Base-by-base conservation (phyloP, 2,888 invertebrate species). In the Callinectes sapidus region DNA sequence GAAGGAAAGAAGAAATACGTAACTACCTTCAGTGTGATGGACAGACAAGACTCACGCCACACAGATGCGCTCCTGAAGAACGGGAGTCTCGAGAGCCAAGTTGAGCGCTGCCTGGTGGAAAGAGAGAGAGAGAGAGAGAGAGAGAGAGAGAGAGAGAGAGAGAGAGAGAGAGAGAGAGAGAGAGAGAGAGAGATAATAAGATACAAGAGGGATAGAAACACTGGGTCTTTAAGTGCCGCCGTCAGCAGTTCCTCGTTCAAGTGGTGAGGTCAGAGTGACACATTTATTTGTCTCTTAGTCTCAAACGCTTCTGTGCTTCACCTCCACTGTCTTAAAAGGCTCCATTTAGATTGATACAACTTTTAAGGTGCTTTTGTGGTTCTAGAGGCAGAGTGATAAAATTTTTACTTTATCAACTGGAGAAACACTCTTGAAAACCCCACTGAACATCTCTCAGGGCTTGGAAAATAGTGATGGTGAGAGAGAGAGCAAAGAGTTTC, bases 21-120 rank as follows among this genome's bases (percentile, higher is more conserved):
- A 42, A 89, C 42, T 89, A 35, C 71, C 89, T 71, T 18, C 18
- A 42, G 32, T 1, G 18, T 89, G 89, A 89, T 28, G 89, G 71
- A 89, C 42, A 89, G 66, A 23, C n/a, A 71, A 42, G 71, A n/a
- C 89, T 89, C 89, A 89, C 89, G 89, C 89, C 89, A 61, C 66
- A 35, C 81, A 35, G 35, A 81, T 35, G 81, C 35, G 28, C 81
- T 81, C 81, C 81, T 81, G 81, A 81, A 81, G 81, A 35, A 81
- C 81, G 35, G 35, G 81, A 61, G 81, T 35, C 32, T 81, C 14
- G 35, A 81, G 81, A 16, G 35, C 81, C 35, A 35, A 2, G 42
- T n/a, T 23, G 39, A 42, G 42, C 0, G 86, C 35, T 35, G 86
- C 23, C 35, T 86, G 35, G 86, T 3, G 13, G 32, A 35, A 18